These are phyloP conservation scores for Malurus alboscapulatus DNA, from an alignment of 2,113 vertebrate genomes.

Conservation along the genomic window DNA sequence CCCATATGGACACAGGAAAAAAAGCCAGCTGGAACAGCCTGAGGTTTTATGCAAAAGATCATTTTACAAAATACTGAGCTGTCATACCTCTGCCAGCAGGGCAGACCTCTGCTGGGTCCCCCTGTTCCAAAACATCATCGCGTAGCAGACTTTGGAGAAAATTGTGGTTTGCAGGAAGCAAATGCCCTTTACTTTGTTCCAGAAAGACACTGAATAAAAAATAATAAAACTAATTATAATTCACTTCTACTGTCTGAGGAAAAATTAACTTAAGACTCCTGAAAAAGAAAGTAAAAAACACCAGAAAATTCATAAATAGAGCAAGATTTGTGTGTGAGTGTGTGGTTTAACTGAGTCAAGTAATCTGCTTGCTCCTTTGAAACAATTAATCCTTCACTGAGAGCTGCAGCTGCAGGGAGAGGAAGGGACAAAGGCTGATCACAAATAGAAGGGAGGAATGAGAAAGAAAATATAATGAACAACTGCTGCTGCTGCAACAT, in stretches of 20 bases:
- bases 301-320: background rate
- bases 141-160: background rate
- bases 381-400: background rate
- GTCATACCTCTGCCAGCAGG: background rate
- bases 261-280: background rate
- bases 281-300: background rate
- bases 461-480: background rate
- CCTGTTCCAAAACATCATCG: background rate
- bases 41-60: background rate
- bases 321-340: background rate
- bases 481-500: background rate
- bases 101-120: background rate
- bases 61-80: conserved; percentile 29
- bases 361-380: background rate
- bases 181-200: background rate
- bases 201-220: background rate
- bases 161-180: background rate
- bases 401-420: background rate
- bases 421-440: background rate
- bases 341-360: background rate
- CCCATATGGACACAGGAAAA: background rate
- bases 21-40: conserved; percentile 18
- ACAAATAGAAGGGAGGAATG: background rate
- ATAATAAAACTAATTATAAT: background rate
- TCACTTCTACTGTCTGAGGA: background rate